A percentile compares a stretch with the other conserved stretches of the same genome.
phyloP scores from a whole-genome alignment of 2,888 invertebrate species.

The Chesias legatella region DNA sequence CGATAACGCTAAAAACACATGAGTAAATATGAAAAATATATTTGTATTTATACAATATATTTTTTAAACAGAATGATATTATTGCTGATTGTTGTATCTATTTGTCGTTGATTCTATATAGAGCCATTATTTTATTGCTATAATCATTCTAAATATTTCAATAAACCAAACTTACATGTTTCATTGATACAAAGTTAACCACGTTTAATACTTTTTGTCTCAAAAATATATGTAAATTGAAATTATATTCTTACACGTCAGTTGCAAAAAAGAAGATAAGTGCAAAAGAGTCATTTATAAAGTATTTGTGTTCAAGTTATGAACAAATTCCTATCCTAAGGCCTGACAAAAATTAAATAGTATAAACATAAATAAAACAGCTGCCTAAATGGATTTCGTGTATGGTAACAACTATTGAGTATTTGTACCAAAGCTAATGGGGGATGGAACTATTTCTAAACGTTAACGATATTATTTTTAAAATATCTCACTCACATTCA shows the following conservation, averaged over 20 bases:
- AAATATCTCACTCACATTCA: conserved; percentile 54
- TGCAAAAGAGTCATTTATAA: too few species aligned
- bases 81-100: conserved; percentile 18
- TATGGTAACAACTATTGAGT: conserved; percentile 71
- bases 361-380: conserved; percentile 32
- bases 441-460: conserved; percentile 38
- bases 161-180: too few species aligned
- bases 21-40: conserved; percentile 32
- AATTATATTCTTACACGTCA: too few species aligned
- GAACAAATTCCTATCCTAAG: too few species aligned
- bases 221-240: conserved; percentile 1
- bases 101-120: conserved; percentile 15
- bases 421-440: conserved; percentile 74
- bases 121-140: conserved; percentile 13
- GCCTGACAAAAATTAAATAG: too few species aligned
- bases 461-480: conserved; percentile 30
- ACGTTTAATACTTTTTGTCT: too few species aligned
- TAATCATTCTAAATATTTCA: not conserved
- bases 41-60: conserved; percentile 19
- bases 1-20: conserved; percentile 28
- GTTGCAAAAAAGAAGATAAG: too few species aligned
- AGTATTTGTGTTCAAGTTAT: too few species aligned
- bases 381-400: conserved; percentile 45
- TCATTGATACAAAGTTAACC: too few species aligned
- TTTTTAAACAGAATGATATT: conserved; percentile 17